Conservation (phyloP, 1,140 invertebrate genomes). For the Heliconius congener region DNA sequence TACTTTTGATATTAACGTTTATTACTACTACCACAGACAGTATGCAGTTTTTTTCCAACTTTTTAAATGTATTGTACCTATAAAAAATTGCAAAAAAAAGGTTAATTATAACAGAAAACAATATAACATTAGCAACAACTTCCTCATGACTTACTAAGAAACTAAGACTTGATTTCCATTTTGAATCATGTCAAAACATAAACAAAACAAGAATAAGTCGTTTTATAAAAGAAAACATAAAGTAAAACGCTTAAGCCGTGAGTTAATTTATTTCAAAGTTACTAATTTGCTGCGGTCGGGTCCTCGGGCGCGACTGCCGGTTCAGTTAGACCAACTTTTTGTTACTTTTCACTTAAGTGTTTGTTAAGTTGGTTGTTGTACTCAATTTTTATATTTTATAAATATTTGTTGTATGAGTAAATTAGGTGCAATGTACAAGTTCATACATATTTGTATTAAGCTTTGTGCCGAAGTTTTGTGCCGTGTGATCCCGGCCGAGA, state of each 20-base stretch:
- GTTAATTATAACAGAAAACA: not conserved
- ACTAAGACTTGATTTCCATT: slow-evolving; percentile 23
- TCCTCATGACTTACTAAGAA: not conserved
- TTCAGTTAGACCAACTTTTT: slow-evolving; percentile 65
- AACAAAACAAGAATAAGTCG: slow-evolving; percentile 59
- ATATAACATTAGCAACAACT: not conserved
- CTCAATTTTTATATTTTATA: slow-evolving; percentile 7
- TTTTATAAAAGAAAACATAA: slow-evolving; percentile 71
- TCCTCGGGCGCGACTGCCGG: slow-evolving; percentile 60
- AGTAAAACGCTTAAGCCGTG: slow-evolving; percentile 77
- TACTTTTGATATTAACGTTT: no score
- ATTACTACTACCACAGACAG: no score
- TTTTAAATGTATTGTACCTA: no score
- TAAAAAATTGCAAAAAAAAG: not conserved
- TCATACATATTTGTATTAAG: no score
- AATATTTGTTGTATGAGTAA: not conserved
- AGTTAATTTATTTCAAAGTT: slow-evolving; percentile 80
- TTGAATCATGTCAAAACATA: slow-evolving; percentile 53
- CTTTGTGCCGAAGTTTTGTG: no score
- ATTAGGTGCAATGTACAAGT: no score
- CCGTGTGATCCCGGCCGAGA: no score
- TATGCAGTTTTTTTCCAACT: no score
- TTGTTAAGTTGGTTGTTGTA: slow-evolving; percentile 11
- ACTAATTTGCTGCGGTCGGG: slow-evolving; percentile 75
- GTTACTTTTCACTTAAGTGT: slow-evolving; percentile 50